Conservation (phyloP, 2,888 invertebrate genomes). For the Drosophila limbata region DNA sequence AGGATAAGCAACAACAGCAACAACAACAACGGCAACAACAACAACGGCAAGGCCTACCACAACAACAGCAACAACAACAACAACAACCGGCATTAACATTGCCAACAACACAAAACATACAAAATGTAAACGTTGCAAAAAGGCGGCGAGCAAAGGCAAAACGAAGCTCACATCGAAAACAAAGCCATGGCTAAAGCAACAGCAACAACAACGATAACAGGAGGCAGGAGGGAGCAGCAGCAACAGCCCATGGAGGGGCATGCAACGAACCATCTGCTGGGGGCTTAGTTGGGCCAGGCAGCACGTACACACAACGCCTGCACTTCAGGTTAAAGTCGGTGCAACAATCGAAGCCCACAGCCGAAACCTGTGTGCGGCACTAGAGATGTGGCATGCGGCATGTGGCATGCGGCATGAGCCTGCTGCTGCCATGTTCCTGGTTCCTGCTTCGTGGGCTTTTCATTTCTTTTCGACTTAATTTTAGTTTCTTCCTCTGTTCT, state of each 20-base stretch:
- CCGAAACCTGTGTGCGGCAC: slow-evolving; percentile 6
- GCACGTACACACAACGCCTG: slow-evolving; percentile 52
- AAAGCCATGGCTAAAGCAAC: slow-evolving; percentile 69
- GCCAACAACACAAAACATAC: slow-evolving; percentile 57
- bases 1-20: slow-evolving; percentile 64
- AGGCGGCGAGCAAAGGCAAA: slow-evolving; percentile 68
- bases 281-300: slow-evolving; percentile 36
- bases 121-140: slow-evolving; percentile 76
- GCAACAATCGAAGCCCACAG: slow-evolving; percentile 32
- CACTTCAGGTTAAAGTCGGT: slow-evolving; percentile 65
- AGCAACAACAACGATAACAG: slow-evolving; percentile 38
- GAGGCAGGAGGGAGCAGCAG: slow-evolving; percentile 14
- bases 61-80: slow-evolving; percentile 56
- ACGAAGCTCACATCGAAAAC: slow-evolving; percentile 68
- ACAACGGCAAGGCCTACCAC: slow-evolving; percentile 53
- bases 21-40: slow-evolving; percentile 6
- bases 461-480: not conserved
- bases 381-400: slow-evolving; percentile 10
- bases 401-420: not conserved
- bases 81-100: slow-evolving; percentile 69
- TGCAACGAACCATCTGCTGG: slow-evolving; percentile 25
- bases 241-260: slow-evolving; percentile 2
- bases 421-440: not conserved
- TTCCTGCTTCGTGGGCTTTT: slow-evolving; percentile 3
- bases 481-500: not conserved